phyloP scores from a whole-genome alignment of 2,888 invertebrate genomes.

The Ophonus ardosiacus region DNA sequence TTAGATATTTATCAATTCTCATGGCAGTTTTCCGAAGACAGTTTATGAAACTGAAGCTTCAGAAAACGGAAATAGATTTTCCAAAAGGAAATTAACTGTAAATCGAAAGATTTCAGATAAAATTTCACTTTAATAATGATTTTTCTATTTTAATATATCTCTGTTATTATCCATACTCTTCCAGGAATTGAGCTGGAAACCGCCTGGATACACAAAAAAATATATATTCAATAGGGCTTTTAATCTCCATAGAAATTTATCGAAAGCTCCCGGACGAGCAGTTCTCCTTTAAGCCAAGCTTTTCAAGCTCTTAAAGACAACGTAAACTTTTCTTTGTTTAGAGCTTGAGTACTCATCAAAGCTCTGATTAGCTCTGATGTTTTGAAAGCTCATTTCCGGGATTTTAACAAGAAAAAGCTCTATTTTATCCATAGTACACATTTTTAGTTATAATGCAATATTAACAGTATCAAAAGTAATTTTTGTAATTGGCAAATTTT shows the following conservation, averaged over 20 bases:
- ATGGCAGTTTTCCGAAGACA: neutral
- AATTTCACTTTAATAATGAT: neutral
- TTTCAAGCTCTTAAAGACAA: constrained; percentile 30
- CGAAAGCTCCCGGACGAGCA: neutral
- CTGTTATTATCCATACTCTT: too few species aligned
- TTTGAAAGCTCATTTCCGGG: constrained; percentile 7
- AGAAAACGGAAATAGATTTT: neutral
- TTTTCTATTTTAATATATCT: neutral
- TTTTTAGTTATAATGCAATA: too few species aligned
- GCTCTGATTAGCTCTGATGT: constrained; percentile 8
- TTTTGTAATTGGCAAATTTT: neutral
- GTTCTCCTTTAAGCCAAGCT: neutral
- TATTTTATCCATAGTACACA: too few species aligned
- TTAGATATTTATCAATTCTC: neutral
- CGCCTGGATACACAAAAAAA: neutral
- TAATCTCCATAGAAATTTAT: neutral
- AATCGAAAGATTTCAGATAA: neutral
- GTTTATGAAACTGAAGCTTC: neutral
- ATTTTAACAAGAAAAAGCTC: neutral
- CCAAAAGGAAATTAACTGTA: neutral
- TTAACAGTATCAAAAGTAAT: too few species aligned
- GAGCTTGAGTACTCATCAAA: constrained; percentile 23
- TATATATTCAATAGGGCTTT: neutral
- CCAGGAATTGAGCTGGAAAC: neutral
- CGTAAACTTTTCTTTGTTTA: constrained; percentile 46